These are phyloP conservation scores for Thunnus maccoyii DNA, from an alignment of 2,113 vertebrate species.

Conservation along the genomic window DNA sequence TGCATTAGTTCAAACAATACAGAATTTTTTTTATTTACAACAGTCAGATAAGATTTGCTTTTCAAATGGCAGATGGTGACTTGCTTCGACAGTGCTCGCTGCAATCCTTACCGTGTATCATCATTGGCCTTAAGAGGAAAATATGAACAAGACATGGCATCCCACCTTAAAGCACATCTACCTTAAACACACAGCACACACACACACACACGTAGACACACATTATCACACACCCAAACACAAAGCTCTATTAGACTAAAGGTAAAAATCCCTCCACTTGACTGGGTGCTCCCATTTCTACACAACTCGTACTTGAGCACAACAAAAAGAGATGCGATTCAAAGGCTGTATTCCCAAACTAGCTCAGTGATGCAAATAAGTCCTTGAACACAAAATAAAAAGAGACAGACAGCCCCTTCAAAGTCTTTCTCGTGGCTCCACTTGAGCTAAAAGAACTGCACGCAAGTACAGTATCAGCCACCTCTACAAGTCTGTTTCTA, in stretches of 20 bases:
- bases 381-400: conserved; percentile 5
- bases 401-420: not conserved
- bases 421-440: conserved; percentile 1
- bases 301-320: not conserved
- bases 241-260: not conserved
- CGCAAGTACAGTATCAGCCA: not conserved
- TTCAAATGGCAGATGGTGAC: conserved; percentile 9
- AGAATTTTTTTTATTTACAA: conserved; percentile 7
- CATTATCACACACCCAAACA: not conserved
- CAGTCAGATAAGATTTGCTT: not conserved
- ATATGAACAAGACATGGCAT: not conserved
- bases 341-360: conserved; percentile 34
- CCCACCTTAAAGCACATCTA: not conserved
- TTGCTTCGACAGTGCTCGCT: not conserved
- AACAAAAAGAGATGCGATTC: not conserved
- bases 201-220: not conserved
- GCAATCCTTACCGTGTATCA: not conserved
- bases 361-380: conserved; percentile 44
- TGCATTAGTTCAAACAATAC: not conserved
- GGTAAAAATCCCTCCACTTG: conserved; percentile 11
- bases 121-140: not conserved
- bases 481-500: not conserved
- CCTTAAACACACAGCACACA: not conserved
- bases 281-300: conserved; percentile 8
- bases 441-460: not conserved